phyloP scores from a whole-genome alignment of 1,140 invertebrate genomes.

The Drosophila ambigua region DNA sequence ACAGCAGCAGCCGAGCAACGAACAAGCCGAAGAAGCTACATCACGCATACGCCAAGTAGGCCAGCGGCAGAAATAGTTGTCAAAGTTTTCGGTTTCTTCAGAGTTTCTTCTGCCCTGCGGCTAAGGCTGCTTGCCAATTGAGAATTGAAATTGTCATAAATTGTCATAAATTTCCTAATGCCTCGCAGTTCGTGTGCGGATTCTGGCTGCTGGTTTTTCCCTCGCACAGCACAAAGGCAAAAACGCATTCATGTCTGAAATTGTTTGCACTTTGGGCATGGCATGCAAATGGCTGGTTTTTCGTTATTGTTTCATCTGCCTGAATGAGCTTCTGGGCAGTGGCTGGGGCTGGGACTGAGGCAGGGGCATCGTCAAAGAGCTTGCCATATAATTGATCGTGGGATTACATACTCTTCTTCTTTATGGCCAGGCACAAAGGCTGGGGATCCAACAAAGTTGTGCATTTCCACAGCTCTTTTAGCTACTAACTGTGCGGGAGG shows the following conservation, averaged over 20 bases:
- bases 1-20: background rate
- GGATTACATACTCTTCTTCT: background rate
- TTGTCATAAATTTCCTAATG: slow-evolving; percentile 7
- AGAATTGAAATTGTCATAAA: slow-evolving; percentile 26
- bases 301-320: slow-evolving; percentile 22
- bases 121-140: slow-evolving; percentile 17
- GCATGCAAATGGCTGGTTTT: slow-evolving; percentile 16
- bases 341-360: too few species aligned
- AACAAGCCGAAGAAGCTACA: slow-evolving; percentile 5
- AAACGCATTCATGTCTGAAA: slow-evolving; percentile 55
- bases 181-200: slow-evolving; percentile 8
- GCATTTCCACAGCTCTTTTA: background rate
- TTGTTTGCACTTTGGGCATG: slow-evolving; percentile 50
- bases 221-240: slow-evolving; percentile 21
- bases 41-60: slow-evolving; percentile 52
- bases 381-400: slow-evolving; percentile 29
- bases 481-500: too few species aligned
- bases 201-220: background rate
- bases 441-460: background rate
- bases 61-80: slow-evolving; percentile 41
- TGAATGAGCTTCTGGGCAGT: slow-evolving; percentile 22
- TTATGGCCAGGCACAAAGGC: background rate
- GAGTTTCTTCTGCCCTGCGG: background rate
- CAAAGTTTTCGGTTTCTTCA: slow-evolving; percentile 19
- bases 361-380: slow-evolving; percentile 9